A percentile compares a stretch with the other conserved stretches of the same genome.
These are phyloP conservation scores for Bombus picipes DNA, from an alignment of 1,140 invertebrate species.

Conservation along the genomic window DNA sequence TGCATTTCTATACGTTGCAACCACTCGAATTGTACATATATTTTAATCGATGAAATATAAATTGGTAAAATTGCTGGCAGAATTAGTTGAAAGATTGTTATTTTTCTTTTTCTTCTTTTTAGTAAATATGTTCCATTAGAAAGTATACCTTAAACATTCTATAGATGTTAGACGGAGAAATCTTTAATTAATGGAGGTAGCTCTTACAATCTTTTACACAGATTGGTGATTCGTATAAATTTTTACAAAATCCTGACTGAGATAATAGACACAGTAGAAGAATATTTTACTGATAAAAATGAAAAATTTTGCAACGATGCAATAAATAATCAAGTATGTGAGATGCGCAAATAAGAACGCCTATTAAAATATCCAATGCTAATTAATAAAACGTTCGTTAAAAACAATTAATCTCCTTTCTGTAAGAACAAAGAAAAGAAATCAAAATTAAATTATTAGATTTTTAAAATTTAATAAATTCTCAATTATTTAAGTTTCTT, in stretches of 20 bases:
- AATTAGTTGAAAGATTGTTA: not conserved
- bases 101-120: too few relatives aligned
- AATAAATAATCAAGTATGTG: not conserved
- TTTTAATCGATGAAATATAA: not conserved
- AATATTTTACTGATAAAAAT: not conserved
- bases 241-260: not conserved
- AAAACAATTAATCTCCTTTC: not conserved
- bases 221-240: not conserved
- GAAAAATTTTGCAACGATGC: not conserved
- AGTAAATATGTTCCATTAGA: not conserved
- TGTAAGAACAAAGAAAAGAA: not conserved
- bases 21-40: not conserved
- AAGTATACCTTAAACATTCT: not conserved
- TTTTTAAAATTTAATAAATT: too few relatives aligned
- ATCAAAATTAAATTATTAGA: not conserved
- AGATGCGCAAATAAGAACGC: accelerated
- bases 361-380: too few relatives aligned
- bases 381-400: not conserved
- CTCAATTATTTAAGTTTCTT: too few relatives aligned
- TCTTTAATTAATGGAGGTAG: not conserved
- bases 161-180: not conserved
- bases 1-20: not conserved
- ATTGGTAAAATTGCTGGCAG: not conserved
- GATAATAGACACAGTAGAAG: accelerated
- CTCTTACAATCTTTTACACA: not conserved